Percentiles rank a stretch among this genome's conserved stretches.
phyloP scores from a whole-genome alignment of 1,140 invertebrate species.

The Papilio dardanus region DNA sequence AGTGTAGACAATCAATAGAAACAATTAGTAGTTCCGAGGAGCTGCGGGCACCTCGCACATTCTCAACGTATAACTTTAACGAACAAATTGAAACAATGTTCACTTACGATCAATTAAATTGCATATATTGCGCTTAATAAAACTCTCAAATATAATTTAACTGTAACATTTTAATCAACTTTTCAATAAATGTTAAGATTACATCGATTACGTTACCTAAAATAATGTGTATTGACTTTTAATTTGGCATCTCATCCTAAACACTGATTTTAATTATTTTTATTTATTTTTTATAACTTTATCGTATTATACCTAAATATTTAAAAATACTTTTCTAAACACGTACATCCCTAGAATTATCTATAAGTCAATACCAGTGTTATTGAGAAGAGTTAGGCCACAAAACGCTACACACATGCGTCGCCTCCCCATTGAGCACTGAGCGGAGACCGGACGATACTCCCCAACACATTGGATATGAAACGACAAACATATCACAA shows the following conservation, averaged over 20 bases:
- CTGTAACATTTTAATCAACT: conserved; percentile 82
- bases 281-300: conserved; percentile 66
- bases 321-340: conserved; percentile 82
- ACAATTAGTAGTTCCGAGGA: conserved; percentile 47
- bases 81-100: conserved; percentile 81
- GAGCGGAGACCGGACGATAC: conserved; percentile 40
- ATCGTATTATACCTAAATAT: conserved; percentile 74
- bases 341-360: conserved; percentile 81
- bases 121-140: conserved; percentile 80
- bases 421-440: conserved; percentile 57
- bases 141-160: conserved; percentile 82
- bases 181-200: conserved; percentile 81
- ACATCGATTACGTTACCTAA: conserved; percentile 80
- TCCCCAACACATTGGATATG: background rate
- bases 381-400: conserved; percentile 77
- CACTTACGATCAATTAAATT: conserved; percentile 80
- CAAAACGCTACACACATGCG: conserved; percentile 72
- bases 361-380: conserved; percentile 79
- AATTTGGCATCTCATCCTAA: conserved; percentile 82
- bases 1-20: conserved; percentile 42
- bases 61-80: conserved; percentile 81
- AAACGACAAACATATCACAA: conserved; percentile 8
- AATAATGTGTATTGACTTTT: conserved; percentile 82
- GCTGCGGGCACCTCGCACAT: conserved; percentile 63
- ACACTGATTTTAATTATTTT: conserved; percentile 75